Percentiles rank a stretch among this genome's conserved stretches.
These are phyloP conservation scores for Mesochorus sp. DNA, from an alignment of 2,888 invertebrate species.

Conservation along the genomic window DNA sequence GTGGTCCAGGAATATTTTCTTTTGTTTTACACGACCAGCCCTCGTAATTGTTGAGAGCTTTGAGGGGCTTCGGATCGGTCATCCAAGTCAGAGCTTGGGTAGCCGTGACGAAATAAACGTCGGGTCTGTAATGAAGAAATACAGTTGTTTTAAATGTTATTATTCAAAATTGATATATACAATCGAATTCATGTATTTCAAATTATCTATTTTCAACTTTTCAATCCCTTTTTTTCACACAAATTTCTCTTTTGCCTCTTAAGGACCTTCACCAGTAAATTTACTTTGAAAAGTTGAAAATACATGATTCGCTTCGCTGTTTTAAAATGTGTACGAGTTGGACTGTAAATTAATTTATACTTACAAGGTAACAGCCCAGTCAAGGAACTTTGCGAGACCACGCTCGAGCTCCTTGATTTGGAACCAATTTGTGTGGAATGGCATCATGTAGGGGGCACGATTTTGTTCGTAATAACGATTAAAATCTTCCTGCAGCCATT, in stretches of 20 bases:
- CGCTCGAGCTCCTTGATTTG: conserved; percentile 91
- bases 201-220: too few relatives aligned
- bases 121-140: conserved; percentile 85
- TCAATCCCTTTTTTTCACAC: too few relatives aligned
- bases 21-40: conserved; percentile 91
- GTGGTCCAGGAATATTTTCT: conserved; percentile 87
- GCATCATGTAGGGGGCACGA: conserved; percentile 96
- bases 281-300: background rate
- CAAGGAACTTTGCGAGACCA: conserved; percentile 93
- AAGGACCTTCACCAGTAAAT: too few relatives aligned
- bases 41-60: conserved; percentile 88
- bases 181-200: too few relatives aligned
- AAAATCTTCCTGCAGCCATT: conserved; percentile 96
- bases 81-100: conserved; percentile 96
- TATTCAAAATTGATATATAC: too few relatives aligned
- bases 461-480: conserved; percentile 92
- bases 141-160: too few relatives aligned
- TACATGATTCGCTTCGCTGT: background rate
- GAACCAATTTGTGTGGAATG: conserved; percentile 98
- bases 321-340: background rate
- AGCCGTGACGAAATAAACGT: conserved; percentile 93
- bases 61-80: conserved; percentile 90
- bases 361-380: conserved; percentile 90
- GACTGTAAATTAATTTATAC: conserved; percentile 74
- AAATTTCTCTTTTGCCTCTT: too few relatives aligned